Conservation (phyloP, 1,140 invertebrate genomes). For the Calosoma granatense region DNA sequence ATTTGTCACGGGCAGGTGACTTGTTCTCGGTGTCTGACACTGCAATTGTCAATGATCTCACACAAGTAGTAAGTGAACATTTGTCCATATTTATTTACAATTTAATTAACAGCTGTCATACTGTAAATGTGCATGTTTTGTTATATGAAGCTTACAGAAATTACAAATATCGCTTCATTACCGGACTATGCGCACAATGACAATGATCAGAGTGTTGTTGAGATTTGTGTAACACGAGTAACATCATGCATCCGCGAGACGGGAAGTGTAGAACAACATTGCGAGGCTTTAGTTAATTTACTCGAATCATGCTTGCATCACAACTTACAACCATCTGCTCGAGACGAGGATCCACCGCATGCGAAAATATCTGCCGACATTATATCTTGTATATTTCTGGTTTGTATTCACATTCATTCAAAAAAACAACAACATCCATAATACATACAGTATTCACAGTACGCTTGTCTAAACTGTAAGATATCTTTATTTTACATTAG, state of each 20-base stretch:
- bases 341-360: constrained; percentile 84
- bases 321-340: constrained; percentile 67
- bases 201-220: constrained; percentile 87
- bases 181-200: constrained; percentile 74
- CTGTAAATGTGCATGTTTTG: background rate
- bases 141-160: constrained; percentile 50
- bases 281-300: constrained; percentile 66
- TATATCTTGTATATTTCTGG: constrained; percentile 87
- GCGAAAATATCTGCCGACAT: constrained; percentile 92
- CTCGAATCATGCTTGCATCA: constrained; percentile 81
- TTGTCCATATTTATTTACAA: constrained; percentile 34
- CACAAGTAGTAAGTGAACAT: constrained; percentile 72
- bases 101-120: background rate
- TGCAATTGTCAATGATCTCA: constrained; percentile 75
- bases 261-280: constrained; percentile 75
- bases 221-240: constrained; percentile 82
- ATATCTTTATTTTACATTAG: too few relatives aligned
- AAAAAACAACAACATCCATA: background rate
- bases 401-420: constrained; percentile 45
- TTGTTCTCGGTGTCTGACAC: constrained; percentile 79
- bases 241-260: constrained; percentile 86
- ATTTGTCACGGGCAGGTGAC: constrained; percentile 83
- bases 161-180: constrained; percentile 68
- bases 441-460: too few relatives aligned
- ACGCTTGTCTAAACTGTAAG: too few relatives aligned